Conservation (phyloP, 2,113 vertebrate genomes). For the Crocuta crocuta region DNA sequence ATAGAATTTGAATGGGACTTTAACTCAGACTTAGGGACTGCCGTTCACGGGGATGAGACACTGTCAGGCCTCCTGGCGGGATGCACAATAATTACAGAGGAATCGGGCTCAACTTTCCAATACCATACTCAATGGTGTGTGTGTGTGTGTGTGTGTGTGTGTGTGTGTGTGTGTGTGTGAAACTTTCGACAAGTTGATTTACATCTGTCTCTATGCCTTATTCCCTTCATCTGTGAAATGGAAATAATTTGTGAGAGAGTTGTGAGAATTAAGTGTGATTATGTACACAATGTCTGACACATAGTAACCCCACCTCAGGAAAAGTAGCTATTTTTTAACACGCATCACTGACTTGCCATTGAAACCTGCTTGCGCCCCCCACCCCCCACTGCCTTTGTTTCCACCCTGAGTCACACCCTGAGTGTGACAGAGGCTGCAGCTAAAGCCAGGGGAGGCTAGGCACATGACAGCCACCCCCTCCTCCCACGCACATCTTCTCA, state of each 20-base stretch:
- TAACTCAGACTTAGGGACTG: neutral
- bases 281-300: accelerated
- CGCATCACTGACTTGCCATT: neutral
- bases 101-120: neutral
- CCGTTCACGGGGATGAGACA: neutral
- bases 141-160: neutral
- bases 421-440: neutral
- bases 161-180: neutral
- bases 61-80: neutral
- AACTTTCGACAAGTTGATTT: neutral
- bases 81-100: too few relatives aligned
- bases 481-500: neutral
- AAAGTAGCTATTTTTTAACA: neutral
- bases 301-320: neutral
- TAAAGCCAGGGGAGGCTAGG: too few relatives aligned
- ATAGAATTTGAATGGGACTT: neutral
- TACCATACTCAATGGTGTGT: accelerated
- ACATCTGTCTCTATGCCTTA: neutral
- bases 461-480: too few relatives aligned
- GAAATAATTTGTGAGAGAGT: neutral
- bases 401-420: neutral
- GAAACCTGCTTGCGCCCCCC: neutral
- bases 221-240: neutral
- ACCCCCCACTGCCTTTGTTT: neutral
- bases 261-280: neutral